A percentile compares a stretch with the other conserved stretches of the same genome.
These are phyloP conservation scores for Upupa epops DNA, from an alignment of 2,113 vertebrate genomes.

Conservation along the genomic window DNA sequence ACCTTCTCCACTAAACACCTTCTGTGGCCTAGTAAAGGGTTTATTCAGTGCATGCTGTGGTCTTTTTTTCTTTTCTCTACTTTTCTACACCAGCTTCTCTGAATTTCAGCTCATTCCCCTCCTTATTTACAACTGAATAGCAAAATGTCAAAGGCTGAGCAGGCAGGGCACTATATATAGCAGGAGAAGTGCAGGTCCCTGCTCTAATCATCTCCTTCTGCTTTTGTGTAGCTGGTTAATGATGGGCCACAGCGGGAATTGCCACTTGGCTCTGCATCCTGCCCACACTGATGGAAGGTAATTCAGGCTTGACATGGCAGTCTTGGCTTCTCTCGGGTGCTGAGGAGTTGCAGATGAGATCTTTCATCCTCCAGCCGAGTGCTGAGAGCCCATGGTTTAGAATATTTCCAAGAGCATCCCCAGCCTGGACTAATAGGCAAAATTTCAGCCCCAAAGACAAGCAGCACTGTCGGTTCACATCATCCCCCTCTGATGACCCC, in stretches of 20 bases:
- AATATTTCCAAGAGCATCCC: background rate
- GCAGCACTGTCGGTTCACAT: background rate
- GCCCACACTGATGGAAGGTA: constrained; percentile 1
- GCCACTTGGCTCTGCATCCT: constrained; percentile 12
- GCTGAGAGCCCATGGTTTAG: background rate
- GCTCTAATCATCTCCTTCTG: constrained; percentile 20
- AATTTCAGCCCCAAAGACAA: background rate
- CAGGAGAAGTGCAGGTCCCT: background rate
- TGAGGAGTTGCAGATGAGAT: background rate
- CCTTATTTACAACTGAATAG: constrained; percentile 25
- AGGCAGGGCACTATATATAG: constrained; percentile 18
- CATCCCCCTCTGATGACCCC: background rate
- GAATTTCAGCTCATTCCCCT: background rate
- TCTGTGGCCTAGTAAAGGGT: background rate
- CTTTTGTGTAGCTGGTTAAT: constrained; percentile 36
- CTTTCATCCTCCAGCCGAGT: background rate
- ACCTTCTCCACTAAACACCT: too few species aligned
- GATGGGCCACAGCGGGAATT: constrained; percentile 25
- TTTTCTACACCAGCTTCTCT: background rate
- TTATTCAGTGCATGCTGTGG: background rate
- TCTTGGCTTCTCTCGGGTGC: background rate
- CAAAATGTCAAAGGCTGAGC: constrained; percentile 2
- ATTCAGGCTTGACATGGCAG: background rate
- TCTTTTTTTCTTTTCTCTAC: background rate
- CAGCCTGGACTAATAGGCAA: background rate